Conservation (phyloP, 1,140 invertebrate genomes). For the Papilio machaon region DNA sequence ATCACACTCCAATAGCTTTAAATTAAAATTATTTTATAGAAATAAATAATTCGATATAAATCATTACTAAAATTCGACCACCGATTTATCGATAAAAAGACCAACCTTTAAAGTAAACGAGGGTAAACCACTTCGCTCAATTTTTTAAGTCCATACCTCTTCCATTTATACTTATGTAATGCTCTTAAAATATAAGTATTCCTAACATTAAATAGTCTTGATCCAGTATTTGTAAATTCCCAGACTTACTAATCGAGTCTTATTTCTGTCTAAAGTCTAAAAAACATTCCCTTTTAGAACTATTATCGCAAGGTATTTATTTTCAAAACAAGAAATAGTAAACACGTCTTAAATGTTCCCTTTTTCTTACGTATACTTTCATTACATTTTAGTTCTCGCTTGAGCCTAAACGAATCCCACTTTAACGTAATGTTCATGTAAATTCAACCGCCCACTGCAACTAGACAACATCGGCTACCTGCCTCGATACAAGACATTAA, state of each 20-base stretch:
- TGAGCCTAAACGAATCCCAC: conserved; percentile 29
- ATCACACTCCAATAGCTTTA: background rate
- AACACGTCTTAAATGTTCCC: background rate
- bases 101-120: too few relatives aligned
- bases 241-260: background rate
- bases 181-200: background rate
- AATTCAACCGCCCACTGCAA: conserved; percentile 36
- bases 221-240: background rate
- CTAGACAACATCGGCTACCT: conserved; percentile 30
- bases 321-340: conserved; percentile 23
- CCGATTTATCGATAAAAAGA: background rate
- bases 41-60: background rate
- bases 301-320: background rate
- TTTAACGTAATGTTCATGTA: conserved; percentile 31
- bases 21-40: background rate
- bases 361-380: background rate
- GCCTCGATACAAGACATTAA: conserved; percentile 13
- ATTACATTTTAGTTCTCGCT: conserved; percentile 28
- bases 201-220: too few relatives aligned
- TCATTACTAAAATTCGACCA: background rate
- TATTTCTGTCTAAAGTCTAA: background rate
- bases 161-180: background rate
- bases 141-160: too few relatives aligned
- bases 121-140: too few relatives aligned
- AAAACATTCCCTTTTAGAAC: background rate